A percentile compares a stretch with the other conserved stretches of the same genome.
Conservation (phyloP, 35 echinoderm and acorn worm species). For the Apostichopus parvimensis region DNA sequence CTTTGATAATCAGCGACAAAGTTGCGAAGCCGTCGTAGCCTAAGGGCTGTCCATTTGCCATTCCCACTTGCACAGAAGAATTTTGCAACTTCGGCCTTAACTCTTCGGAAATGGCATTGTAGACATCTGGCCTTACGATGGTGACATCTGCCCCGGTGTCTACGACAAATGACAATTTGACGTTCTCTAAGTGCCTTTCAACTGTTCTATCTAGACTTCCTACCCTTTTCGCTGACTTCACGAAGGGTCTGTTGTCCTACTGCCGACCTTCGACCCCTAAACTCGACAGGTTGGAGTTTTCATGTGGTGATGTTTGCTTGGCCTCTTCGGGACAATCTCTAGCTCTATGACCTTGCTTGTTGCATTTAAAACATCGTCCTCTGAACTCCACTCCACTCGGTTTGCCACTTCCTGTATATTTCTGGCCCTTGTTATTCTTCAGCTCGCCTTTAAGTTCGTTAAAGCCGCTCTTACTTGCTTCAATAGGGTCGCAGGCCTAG, state of each 20-base stretch:
- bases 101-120: background rate
- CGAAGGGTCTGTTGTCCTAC: constrained; percentile 3
- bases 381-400: background rate
- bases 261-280: background rate
- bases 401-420: background rate
- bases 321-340: background rate
- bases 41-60: background rate
- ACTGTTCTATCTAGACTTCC: background rate
- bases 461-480: background rate
- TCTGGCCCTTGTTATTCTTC: background rate
- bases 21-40: background rate
- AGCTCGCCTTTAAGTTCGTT: background rate
- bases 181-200: background rate
- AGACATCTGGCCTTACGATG: background rate
- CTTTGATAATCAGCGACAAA: background rate
- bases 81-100: background rate
- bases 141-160: background rate
- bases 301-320: background rate
- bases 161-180: background rate
- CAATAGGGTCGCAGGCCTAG: background rate
- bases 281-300: constrained; percentile 41
- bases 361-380: background rate
- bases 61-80: background rate
- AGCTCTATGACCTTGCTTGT: background rate
- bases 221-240: background rate